Conservation (phyloP, 2,888 invertebrate genomes). For the Cheilosia pagana region DNA sequence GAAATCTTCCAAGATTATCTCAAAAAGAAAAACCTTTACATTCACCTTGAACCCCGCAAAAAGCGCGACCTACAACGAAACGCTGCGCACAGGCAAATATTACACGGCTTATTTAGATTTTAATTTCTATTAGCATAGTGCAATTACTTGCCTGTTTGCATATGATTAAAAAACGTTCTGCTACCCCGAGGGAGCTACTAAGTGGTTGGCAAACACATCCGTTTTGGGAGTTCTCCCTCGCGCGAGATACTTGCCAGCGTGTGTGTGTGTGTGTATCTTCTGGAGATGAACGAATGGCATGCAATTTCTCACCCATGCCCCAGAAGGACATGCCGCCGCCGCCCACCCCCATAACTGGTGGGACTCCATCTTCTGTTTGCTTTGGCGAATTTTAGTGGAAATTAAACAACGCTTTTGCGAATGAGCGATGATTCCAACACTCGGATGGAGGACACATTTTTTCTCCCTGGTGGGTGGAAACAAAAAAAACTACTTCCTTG, state of each 20-base stretch:
- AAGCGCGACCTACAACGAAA: neutral
- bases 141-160: conserved; percentile 67
- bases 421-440: conserved; percentile 26
- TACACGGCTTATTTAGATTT: conserved; percentile 52
- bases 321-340: conserved; percentile 1
- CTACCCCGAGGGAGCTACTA: conserved; percentile 17
- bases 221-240: conserved; percentile 37
- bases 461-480: too few species aligned
- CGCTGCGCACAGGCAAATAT: conserved; percentile 48
- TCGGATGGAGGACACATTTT: neutral
- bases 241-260: conserved; percentile 43
- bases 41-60: conserved; percentile 39
- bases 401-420: conserved; percentile 57
- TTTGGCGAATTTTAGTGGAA: conserved; percentile 58
- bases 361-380: conserved; percentile 38
- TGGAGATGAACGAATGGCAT: conserved; percentile 7
- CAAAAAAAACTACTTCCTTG: too few species aligned
- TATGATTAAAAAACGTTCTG: conserved; percentile 67
- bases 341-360: too few species aligned
- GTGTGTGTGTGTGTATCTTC: conserved; percentile 11
- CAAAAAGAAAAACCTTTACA: conserved; percentile 18
- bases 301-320: conserved; percentile 35
- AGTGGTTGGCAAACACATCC: conserved; percentile 66
- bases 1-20: conserved; percentile 20
- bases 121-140: conserved; percentile 66